phyloP scores from a whole-genome alignment of 2,113 vertebrate genomes.

The Proterorhinus semilunaris region DNA sequence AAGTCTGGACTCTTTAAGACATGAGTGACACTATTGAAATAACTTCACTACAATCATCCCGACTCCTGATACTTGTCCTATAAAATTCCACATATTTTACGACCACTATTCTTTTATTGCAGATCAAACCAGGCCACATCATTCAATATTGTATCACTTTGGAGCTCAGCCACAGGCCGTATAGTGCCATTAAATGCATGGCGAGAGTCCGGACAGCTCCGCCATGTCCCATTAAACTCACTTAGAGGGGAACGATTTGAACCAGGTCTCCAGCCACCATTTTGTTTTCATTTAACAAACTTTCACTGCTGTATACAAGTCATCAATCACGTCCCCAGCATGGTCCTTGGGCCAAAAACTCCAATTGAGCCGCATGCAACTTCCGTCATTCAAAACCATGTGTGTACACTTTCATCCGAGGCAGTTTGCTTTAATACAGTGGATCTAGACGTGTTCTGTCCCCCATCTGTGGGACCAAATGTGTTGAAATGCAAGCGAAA shows the following conservation, averaged over 20 bases:
- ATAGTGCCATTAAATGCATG: constrained; percentile 52
- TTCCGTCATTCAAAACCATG: constrained; percentile 34
- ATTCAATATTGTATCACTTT: constrained; percentile 22
- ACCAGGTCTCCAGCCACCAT: constrained; percentile 55
- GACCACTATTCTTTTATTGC: constrained; percentile 12
- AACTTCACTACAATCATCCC: neutral
- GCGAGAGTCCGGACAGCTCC: constrained; percentile 41
- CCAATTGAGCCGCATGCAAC: constrained; percentile 35
- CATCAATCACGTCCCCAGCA: constrained; percentile 68
- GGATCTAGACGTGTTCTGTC: neutral
- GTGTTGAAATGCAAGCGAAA: constrained; percentile 46
- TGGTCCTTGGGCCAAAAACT: constrained; percentile 31
- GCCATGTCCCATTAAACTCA: constrained; percentile 67
- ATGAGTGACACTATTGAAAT: neutral
- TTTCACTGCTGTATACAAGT: constrained; percentile 62
- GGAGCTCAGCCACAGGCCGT: constrained; percentile 35
- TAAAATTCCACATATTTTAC: constrained; percentile 14
- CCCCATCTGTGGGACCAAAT: constrained; percentile 33
- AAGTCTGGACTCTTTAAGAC: neutral
- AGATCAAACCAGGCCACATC: constrained; percentile 28
- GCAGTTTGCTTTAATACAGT: constrained; percentile 7
- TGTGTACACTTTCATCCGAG: constrained; percentile 32
- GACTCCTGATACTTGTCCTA: constrained; percentile 17
- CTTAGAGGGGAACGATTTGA: constrained; percentile 46
- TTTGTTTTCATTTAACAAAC: constrained; percentile 58